Base-by-base conservation (phyloP, 1,140 invertebrate genomes). In the Pollicipes pollicipes region DNA sequence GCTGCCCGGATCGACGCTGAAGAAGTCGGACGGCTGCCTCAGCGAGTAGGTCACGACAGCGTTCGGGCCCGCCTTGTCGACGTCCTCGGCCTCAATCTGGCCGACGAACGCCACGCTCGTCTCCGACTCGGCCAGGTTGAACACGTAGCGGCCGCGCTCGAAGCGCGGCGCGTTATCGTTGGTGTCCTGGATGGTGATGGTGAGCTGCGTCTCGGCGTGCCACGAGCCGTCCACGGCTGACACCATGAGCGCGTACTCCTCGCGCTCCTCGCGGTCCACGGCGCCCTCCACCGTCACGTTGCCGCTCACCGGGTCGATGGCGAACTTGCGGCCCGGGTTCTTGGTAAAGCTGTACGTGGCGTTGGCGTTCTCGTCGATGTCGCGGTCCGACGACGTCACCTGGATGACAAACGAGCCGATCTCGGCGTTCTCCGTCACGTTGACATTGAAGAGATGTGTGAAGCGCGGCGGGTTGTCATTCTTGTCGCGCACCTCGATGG, bases 391-490 rank as follows among this genome's bases (percentile, higher is more conserved):
- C 77, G 91, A 94, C 3, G 93, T 96, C 0, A 98, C 89, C 77
- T 85, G 85, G 69, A 97, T 90, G 0, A 99, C 90, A 79, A 96
- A 95, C 1, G 91, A 88, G 3, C 92, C 94, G 66, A 95, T 85
- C 73, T 91, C 89, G 0, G 91, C 87, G 80, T 98, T 97, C 82
- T 98, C 96, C 0, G 93, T 95, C 0, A 98, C 91, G 77, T 95
- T 95, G 0, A 93, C 90, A 76, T 89, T 93, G 78, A 95, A 97
- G 0, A 96, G 80, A 68, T 93, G 81, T 0, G 93, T 95, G 78
- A 98, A 98, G 72, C 89, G 84, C 0, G 95, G 94, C 17, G 91
- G 90, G 79, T 96, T 95, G 79, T 98, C 95, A 80, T 98, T 97
- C 79, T 93, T 93, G 77, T 97, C 93, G 27, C 89, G 78, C 26